Conservation (phyloP, 2,797 vertebrate species). For the Pristis pectinata region DNA sequence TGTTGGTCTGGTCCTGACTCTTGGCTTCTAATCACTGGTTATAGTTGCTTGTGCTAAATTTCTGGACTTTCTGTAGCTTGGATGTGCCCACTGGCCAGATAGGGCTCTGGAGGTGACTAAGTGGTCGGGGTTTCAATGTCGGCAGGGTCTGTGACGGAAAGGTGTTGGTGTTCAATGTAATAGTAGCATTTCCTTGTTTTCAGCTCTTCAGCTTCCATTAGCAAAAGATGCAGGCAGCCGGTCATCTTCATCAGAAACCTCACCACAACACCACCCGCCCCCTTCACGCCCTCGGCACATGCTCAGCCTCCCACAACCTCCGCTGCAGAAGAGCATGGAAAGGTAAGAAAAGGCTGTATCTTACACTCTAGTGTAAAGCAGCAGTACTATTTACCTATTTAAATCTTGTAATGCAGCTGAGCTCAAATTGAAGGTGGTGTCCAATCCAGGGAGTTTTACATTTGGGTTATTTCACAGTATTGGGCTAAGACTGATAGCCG, state of each 20-base stretch:
- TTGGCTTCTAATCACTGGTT: background rate
- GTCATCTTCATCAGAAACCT: conserved; percentile 76
- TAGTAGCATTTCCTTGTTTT: conserved; percentile 35
- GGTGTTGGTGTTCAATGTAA: background rate
- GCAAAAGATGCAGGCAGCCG: conserved; percentile 82
- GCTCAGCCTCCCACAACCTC: conserved; percentile 73
- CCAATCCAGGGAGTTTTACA: background rate
- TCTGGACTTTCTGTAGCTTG: background rate
- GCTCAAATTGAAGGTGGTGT: background rate
- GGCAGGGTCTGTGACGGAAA: background rate
- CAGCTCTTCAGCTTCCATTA: conserved; percentile 82
- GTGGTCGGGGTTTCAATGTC: background rate
- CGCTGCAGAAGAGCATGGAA: conserved; percentile 79
- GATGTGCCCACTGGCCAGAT: background rate
- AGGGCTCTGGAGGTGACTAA: background rate
- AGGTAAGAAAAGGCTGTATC: conserved; percentile 61
- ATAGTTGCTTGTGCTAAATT: background rate
- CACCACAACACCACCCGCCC: conserved; percentile 74
- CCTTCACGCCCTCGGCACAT: conserved; percentile 73
- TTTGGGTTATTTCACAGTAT: background rate
- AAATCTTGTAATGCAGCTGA: background rate
- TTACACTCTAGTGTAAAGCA: background rate
- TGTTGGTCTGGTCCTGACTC: background rate
- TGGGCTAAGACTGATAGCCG: background rate
- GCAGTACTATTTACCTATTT: background rate